These are phyloP conservation scores for Microcebus jonahi DNA, from an alignment of 2,113 vertebrate species.

Conservation along the genomic window DNA sequence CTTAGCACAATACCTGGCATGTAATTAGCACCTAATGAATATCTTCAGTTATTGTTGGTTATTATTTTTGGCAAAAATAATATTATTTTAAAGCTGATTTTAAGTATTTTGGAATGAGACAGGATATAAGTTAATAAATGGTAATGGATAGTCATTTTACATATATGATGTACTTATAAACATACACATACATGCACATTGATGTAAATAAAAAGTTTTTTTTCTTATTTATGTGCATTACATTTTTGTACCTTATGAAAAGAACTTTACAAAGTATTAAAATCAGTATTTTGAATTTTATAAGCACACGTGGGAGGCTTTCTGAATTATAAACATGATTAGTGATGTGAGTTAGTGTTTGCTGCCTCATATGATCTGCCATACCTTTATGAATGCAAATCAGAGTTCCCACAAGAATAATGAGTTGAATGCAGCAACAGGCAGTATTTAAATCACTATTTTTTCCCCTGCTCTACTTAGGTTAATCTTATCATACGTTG, in stretches of 20 bases:
- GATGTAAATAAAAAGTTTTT: not conserved
- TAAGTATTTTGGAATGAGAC: constrained; percentile 46
- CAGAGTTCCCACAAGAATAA: constrained; percentile 58
- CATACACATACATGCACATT: not conserved
- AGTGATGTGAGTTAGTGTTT: not conserved
- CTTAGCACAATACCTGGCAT: not conserved
- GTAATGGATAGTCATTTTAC: not conserved
- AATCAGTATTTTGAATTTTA: constrained; percentile 45
- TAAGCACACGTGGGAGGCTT: not conserved
- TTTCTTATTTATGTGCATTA: constrained; percentile 23
- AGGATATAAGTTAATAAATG: not conserved
- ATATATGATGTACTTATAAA: not conserved
- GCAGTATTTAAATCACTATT: not conserved
- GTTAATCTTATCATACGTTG: not conserved
- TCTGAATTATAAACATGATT: constrained; percentile 17
- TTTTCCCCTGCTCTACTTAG: not conserved
- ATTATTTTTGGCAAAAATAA: constrained; percentile 3
- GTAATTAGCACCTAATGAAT: not conserved
- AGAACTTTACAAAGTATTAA: constrained; percentile 37
- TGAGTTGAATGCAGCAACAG: constrained; percentile 29
- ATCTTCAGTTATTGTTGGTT: constrained; percentile 19
- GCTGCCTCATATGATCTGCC: not conserved
- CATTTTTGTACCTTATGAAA: not conserved
- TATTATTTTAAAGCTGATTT: not conserved
- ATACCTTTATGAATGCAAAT: constrained; percentile 49